Base-by-base conservation (phyloP, 2,113 vertebrate genomes). In the Capra hircus region DNA sequence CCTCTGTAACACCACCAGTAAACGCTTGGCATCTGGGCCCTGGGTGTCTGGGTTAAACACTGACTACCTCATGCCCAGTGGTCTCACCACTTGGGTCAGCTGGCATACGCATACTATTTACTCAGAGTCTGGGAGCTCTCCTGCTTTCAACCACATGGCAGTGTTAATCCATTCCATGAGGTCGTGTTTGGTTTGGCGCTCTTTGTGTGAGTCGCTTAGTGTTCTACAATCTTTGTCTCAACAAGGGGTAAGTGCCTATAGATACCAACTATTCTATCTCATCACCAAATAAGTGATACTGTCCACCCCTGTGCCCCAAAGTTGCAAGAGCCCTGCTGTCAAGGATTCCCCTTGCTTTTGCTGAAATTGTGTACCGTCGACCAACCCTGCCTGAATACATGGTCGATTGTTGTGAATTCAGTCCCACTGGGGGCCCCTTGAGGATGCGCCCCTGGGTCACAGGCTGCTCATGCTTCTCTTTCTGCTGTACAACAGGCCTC, bases 171-270 rank as follows among this genome's bases (percentile, higher is more conserved):
- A 6, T 36, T 71, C n/a, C n/a, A 23, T 12, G n/a, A 71, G 67
- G 10, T 23, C 0, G 1, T 71, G n/a, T 40, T 71, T 23, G 67
- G 10, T 71, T 40, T 12, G 2, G 10, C 2, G 0, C n/a, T 23
- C 10, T 40, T 71, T 71, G 33, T 10, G 0, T 12, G 62, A 67
- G 62, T 67, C 33, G 0, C 62, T 67, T n/a, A 67, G 67, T 71
- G 19, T 40, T 71, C 67, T 71, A 19, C 67, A 71, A 36, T 40
- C 19, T 40, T 40, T 71, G 19, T 71, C 19, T 71, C n/a, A 71
- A 71, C 10, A 21, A 36, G 64, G 33, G 2, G 9, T 71, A 40
- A 71, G 67, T 71, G n/a, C 67, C 17, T 12, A 40, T 71, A 23
- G n/a, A 71, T 23, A 21, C 67, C 67, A 71, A 40, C n/a, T 12